phyloP scores from a whole-genome alignment of 1,140 invertebrate genomes.

The Bombyx mori region ASM3026992v2 NC_085133.1:2699501-2700000 shows the following conservation, averaged over 20 bases:
- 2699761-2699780: constrained; percentile 70
- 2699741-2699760: constrained; percentile 56
- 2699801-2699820: constrained; percentile 65
- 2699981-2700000: constrained; percentile 56
- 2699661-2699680: too few species aligned
- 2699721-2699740: constrained; percentile 17
- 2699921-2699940: constrained; percentile 23
- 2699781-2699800: constrained; percentile 71
- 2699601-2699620: too few species aligned
- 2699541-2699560: too few species aligned
- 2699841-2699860: constrained; percentile 64
- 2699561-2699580: too few species aligned
- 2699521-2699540: too few species aligned
- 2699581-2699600: too few species aligned
- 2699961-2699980: constrained; percentile 52
- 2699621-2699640: too few species aligned
- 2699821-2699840: constrained; percentile 68
- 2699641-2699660: too few species aligned
- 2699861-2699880: constrained; percentile 23
- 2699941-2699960: constrained; percentile 14
- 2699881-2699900: constrained; percentile 4
- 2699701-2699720: too few species aligned
- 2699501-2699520: too few species aligned
- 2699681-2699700: too few species aligned
- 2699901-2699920: constrained; percentile 44